Evolutionary conservation across 2,888 invertebrate genomes (phyloP).

Genomic region (Eudemis profundana): DNA sequence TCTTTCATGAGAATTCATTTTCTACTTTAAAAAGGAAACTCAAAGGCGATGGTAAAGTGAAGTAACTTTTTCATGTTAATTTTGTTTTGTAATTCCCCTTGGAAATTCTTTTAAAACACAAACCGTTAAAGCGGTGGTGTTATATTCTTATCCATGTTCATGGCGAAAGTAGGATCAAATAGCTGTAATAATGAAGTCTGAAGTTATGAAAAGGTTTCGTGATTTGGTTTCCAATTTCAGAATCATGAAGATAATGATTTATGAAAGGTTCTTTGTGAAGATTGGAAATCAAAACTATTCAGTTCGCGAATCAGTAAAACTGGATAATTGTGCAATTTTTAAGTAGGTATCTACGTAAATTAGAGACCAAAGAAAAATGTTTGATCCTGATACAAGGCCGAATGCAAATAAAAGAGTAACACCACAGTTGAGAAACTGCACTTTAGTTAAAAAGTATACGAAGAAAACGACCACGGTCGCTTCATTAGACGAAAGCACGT

Average conservation of each 20-base stretch:
- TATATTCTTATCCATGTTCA: neutral
- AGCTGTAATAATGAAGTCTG: too few relatives aligned
- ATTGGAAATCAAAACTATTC: too few relatives aligned
- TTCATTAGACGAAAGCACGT: constrained; percentile 31
- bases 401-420: neutral
- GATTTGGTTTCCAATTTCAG: too few relatives aligned
- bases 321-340: too few relatives aligned
- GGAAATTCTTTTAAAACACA: constrained; percentile 9
- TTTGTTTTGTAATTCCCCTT: constrained; percentile 8
- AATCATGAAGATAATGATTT: too few relatives aligned
- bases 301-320: too few relatives aligned
- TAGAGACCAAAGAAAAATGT: too few relatives aligned
- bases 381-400: neutral
- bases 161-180: neutral
- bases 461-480: constrained; percentile 50
- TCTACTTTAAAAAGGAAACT: neutral
- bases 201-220: too few relatives aligned
- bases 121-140: neutral
- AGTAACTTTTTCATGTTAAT: constrained; percentile 15
- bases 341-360: too few relatives aligned
- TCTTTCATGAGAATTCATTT: constrained; percentile 6
- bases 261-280: too few relatives aligned
- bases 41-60: constrained; percentile 6
- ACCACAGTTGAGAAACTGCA: constrained; percentile 1
- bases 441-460: neutral